Base-by-base conservation (phyloP, 2,113 vertebrate species). In the Neodontobutis hainanensis region DNA sequence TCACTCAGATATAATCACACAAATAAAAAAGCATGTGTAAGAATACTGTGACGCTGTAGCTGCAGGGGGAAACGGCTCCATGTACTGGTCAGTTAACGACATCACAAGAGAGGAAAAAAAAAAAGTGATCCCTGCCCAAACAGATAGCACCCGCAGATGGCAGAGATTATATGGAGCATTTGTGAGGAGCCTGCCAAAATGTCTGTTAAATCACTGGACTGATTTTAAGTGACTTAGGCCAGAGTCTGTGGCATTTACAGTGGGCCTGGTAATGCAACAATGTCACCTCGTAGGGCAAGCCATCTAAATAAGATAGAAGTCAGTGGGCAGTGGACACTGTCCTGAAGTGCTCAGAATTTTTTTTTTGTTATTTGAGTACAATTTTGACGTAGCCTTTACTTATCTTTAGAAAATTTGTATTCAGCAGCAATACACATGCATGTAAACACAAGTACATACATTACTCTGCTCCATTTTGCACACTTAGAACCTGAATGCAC, bases 401-500 rank as follows among this genome's bases (percentile, higher is more conserved):
- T 14, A 44, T 80, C 70, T 83, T 71, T 72, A 72, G 67, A 55
- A 65, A 71, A 73, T 36, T 84, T 83, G 81, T 89, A 78, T 88
- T 82, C 77, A 90, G 86, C 88, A 88, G 86, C 81, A 75, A 89
- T 82, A 86, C 82, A 82, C 82, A 87, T 86, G 86, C 82, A 88
- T 86, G 87, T 85, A 90, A 87, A 88, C 89, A 91, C 64, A 88
- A 79, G 85, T 86, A 89, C 87, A 89, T 87, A 90, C 88, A 88
- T 87, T 86, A 87, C 75, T 84, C 80, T 89, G 88, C 88, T 85
- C 83, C 40, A 79, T 62, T 85, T 71, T 83, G 80, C 87, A 88
- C 90, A 89, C 75, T 88, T 89, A 87, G 85, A 90, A 90, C 85
- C 87, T 90, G 87, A 91, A 89, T 82, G 85, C 88, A 95, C 92